Percentiles rank a stretch among this genome's conserved stretches.
phyloP scores from a whole-genome alignment of 2,888 invertebrate species.

The Sinohyriopsis cumingii region DNA sequence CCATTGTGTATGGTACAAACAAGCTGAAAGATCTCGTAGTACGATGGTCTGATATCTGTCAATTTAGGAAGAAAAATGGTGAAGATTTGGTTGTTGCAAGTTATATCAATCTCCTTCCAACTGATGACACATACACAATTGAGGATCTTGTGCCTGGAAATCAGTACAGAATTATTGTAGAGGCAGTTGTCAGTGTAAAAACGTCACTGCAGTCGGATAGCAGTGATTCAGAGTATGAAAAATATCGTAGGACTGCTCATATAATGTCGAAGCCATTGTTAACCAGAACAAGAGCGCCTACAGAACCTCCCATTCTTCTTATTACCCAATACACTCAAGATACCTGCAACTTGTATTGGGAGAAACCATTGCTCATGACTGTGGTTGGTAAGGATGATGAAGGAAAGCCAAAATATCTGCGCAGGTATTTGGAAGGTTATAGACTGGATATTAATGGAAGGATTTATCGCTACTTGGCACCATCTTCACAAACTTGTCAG shows the following conservation, averaged over 20 bases:
- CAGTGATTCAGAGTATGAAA: slow-evolving; percentile 57
- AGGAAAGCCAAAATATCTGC: slow-evolving; percentile 63
- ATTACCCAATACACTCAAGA: slow-evolving; percentile 66
- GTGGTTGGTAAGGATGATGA: slow-evolving; percentile 64
- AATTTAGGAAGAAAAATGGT: slow-evolving; percentile 44
- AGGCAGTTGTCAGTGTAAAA: slow-evolving; percentile 71
- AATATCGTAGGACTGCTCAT: slow-evolving; percentile 67
- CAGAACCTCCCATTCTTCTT: slow-evolving; percentile 65
- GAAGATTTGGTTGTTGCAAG: slow-evolving; percentile 63
- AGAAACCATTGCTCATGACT: slow-evolving; percentile 68
- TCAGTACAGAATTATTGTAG: slow-evolving; percentile 69
- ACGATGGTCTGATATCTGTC: slow-evolving; percentile 67
- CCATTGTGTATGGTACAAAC: slow-evolving; percentile 70
- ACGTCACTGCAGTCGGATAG: slow-evolving; percentile 63
- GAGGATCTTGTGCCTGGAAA: slow-evolving; percentile 66
- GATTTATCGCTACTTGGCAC: slow-evolving; percentile 66
- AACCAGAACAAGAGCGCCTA: slow-evolving; percentile 68
- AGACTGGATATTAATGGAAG: slow-evolving; percentile 69
- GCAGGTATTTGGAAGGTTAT: slow-evolving; percentile 69
- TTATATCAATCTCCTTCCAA: slow-evolving; percentile 62
- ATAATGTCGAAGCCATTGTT: slow-evolving; percentile 66
- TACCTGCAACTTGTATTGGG: slow-evolving; percentile 70
- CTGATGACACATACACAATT: slow-evolving; percentile 60
- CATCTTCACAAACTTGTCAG: slow-evolving; percentile 68
- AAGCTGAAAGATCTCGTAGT: slow-evolving; percentile 67